Evolutionary conservation across 2,797 vertebrate species (phyloP), one percentile per base, ranked within the genome.

Genomic region (Takifugu rubripes): DNA sequence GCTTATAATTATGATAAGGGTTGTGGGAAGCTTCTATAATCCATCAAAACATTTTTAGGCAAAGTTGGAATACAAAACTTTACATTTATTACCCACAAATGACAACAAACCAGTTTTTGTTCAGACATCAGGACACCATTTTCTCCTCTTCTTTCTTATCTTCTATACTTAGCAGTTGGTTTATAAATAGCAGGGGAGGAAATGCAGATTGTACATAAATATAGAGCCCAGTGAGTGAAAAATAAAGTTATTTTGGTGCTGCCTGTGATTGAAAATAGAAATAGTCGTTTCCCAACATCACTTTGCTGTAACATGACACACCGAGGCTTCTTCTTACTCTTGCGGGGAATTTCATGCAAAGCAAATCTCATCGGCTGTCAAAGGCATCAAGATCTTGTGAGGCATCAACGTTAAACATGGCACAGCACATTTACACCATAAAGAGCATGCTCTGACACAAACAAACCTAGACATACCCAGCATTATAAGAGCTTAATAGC

Each of bases 361-460:
- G 69, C 67, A 72, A 86, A 87, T 86, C 82, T 86, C 82, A 66
- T 73, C 45, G 64, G 85, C 78, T 82, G 73, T 61, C 76, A 57
- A 49, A 88, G 84, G 79, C 76, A 79, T 87, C 51, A 14, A 59
- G 46, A 78, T 68, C 47, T 68, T 55, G 47, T 73, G 47, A 47
- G 52, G 52, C 21, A 48, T 73, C 25, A 60, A 65, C 65, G 64
- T 71, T 52, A 51, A 71, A 68, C 49, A 77, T 52, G 48, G 64
- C 15, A 43, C 83, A 83, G 21, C 83, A 82, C 80, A 70, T 33
- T 56, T 68, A 63, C 14, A 74, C 64, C 65, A 65, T 55, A 71
- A 72, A 65, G 44, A 42, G 27, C 83, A 86, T 85, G 79, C 79
- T 42, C 47, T 48, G 12, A 12, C 21, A 48, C 17, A 48, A 25